A percentile compares a stretch with the other conserved stretches of the same genome.
Conservation (phyloP, 2,797 vertebrate species). For the Acanthurus leucopareius region DNA sequence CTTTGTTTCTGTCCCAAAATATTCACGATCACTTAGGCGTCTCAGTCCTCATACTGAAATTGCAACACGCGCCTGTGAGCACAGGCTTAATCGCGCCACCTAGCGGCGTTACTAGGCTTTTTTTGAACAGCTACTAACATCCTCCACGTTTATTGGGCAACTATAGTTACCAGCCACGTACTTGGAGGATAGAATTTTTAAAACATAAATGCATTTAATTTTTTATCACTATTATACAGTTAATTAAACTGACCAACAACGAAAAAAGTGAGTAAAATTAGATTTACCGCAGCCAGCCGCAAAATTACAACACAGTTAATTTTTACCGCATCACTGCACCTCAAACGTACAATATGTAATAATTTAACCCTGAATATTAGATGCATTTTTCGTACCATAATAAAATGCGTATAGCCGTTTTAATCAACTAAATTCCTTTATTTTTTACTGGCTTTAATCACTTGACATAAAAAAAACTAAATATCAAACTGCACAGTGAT, state of each 20-base stretch:
- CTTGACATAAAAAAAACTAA: no score
- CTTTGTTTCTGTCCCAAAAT: background rate
- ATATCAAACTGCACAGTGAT: no score
- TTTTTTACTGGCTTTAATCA: no score
- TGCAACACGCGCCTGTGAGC: no score
- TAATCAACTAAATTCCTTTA: no score
- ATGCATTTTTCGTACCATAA: no score
- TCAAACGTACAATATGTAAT: no score
- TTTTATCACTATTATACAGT: background rate
- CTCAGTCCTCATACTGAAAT: background rate
- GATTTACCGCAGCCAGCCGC: background rate
- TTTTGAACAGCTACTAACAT: background rate
- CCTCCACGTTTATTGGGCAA: background rate
- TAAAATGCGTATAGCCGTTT: no score
- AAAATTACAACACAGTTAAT: background rate
- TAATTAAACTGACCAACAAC: background rate
- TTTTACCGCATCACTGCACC: background rate
- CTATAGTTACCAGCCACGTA: background rate
- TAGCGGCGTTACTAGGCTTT: background rate
- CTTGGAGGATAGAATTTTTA: background rate
- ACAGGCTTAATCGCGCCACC: background rate
- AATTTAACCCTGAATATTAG: no score
- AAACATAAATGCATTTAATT: background rate
- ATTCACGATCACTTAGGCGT: background rate
- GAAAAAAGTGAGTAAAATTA: background rate